Evolutionary conservation across 1,140 invertebrate species (phyloP).

Genomic region (Drosophila elegans): DNA sequence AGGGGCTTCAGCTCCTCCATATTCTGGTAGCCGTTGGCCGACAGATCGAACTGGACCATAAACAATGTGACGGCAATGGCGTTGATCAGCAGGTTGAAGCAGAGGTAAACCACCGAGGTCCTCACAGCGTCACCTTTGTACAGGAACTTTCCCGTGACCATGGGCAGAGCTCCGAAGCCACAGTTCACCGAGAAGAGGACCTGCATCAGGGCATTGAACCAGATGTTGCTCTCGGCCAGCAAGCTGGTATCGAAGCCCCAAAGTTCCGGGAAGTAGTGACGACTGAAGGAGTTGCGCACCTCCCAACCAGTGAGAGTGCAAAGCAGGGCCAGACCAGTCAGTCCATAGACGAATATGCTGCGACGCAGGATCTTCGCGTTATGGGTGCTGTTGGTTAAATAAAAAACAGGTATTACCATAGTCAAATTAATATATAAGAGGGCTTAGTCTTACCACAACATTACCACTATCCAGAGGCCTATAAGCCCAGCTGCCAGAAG

Average conservation of each 20-base stretch:
- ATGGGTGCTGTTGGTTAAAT: conserved; percentile 64
- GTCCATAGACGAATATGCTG: conserved; percentile 75
- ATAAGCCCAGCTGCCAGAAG: conserved; percentile 77
- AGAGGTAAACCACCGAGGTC: conserved; percentile 82
- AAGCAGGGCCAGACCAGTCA: conserved; percentile 67
- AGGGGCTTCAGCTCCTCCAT: conserved; percentile 81
- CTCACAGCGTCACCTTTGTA: conserved; percentile 84
- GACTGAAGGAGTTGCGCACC: conserved; percentile 71
- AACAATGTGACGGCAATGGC: conserved; percentile 82
- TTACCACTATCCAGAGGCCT: conserved; percentile 80
- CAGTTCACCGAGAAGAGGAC: conserved; percentile 80
- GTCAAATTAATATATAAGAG: neutral
- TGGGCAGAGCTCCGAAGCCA: conserved; percentile 78
- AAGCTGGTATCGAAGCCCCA: conserved; percentile 62
- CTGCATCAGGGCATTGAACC: conserved; percentile 84
- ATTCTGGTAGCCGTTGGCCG: conserved; percentile 49
- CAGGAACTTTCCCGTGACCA: conserved; percentile 84
- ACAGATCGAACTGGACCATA: conserved; percentile 81
- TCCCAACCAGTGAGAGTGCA: conserved; percentile 80
- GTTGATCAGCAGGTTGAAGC: conserved; percentile 82
- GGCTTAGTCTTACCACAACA: conserved; percentile 75
- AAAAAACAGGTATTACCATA: neutral
- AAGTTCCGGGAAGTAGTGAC: conserved; percentile 73
- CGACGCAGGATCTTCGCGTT: conserved; percentile 76
- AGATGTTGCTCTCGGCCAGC: conserved; percentile 72